phyloP scores from a whole-genome alignment of 2,888 invertebrate species.

The Corbicula japonica region DNA sequence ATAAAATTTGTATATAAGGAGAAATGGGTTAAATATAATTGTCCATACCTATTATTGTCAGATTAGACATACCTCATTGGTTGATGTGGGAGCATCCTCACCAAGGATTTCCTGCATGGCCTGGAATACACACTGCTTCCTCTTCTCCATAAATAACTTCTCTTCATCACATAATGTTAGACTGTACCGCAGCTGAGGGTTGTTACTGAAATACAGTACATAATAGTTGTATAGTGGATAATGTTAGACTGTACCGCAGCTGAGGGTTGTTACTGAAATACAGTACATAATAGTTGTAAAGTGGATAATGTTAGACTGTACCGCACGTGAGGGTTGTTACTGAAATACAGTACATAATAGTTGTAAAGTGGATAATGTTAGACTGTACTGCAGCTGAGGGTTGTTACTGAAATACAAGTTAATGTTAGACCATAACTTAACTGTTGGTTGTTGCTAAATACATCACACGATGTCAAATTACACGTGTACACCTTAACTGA shows the following conservation, averaged over 20 bases:
- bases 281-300: background rate
- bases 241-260: slow-evolving; percentile 85
- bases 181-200: slow-evolving; percentile 86
- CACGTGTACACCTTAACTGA: background rate
- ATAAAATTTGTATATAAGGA: no score
- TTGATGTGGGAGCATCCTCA: slow-evolving; percentile 79
- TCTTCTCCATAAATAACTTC: slow-evolving; percentile 83
- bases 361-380: slow-evolving; percentile 77
- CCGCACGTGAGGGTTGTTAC: slow-evolving; percentile 84
- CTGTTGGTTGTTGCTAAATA: background rate
- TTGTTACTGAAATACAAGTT: slow-evolving; percentile 75
- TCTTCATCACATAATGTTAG: slow-evolving; percentile 86
- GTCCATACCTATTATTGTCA: no score
- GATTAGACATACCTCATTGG: slow-evolving; percentile 85
- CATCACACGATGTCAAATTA: background rate
- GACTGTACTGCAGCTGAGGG: slow-evolving; percentile 86
- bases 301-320: slow-evolving; percentile 85
- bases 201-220: slow-evolving; percentile 72
- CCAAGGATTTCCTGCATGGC: slow-evolving; percentile 84
- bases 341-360: slow-evolving; percentile 49
- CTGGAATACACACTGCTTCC: slow-evolving; percentile 81
- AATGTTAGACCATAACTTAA: background rate
- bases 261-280: slow-evolving; percentile 82
- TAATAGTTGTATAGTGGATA: slow-evolving; percentile 65
- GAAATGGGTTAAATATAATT: no score